phyloP scores from a whole-genome alignment of 2,797 vertebrate species.

The Sebastes aleutianus region DNA sequence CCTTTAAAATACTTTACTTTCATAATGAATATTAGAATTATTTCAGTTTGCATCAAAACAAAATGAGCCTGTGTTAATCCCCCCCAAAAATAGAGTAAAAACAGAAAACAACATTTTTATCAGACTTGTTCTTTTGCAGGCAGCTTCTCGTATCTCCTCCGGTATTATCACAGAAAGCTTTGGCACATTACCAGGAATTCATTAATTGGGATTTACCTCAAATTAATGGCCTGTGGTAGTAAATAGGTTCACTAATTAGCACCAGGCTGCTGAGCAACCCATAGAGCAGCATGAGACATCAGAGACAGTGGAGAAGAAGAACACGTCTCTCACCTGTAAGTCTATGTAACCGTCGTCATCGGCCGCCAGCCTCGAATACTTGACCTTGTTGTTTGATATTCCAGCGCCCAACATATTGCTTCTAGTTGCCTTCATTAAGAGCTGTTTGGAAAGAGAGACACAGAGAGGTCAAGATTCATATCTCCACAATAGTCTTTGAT shows the following conservation, averaged over 20 bases:
- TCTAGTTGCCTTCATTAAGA: constrained; percentile 84
- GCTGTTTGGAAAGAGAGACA: constrained; percentile 17
- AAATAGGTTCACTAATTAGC: background rate
- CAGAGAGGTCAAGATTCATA: background rate
- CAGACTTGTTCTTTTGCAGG: background rate
- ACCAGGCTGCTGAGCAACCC: background rate
- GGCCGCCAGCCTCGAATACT: constrained; percentile 92
- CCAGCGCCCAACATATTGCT: constrained; percentile 82
- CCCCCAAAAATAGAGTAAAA: background rate
- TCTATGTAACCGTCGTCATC: constrained; percentile 95
- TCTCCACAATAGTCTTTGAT: background rate
- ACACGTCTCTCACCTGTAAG: constrained; percentile 83
- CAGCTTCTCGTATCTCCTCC: background rate
- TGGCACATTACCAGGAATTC: background rate
- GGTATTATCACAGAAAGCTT: background rate
- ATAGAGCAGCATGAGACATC: background rate
- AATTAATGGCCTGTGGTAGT: background rate
- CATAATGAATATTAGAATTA: background rate
- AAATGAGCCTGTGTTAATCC: background rate
- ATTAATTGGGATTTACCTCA: constrained; percentile 12
- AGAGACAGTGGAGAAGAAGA: background rate
- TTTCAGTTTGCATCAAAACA: background rate
- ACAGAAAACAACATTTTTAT: background rate
- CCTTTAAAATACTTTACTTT: background rate
- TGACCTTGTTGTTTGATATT: constrained; percentile 90